Evolutionary conservation across 2,113 vertebrate species (phyloP).

Genomic region (Cyrtonyx montezumae): DNA sequence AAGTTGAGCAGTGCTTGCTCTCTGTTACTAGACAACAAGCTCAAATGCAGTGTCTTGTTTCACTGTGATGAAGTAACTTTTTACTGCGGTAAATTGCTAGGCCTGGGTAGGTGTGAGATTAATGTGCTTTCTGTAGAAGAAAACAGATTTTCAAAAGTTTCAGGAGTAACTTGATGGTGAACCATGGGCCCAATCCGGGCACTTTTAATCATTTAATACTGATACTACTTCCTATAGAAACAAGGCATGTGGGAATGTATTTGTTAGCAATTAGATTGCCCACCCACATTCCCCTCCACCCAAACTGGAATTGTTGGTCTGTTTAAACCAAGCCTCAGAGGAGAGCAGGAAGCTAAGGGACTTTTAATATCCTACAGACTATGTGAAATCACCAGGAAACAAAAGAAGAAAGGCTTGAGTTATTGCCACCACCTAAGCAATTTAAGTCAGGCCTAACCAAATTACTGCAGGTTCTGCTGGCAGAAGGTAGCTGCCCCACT

Average conservation of each 20-base stretch:
- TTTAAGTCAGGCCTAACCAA: not conserved
- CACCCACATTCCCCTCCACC: not conserved
- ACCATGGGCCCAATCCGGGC: not conserved
- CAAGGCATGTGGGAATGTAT: not conserved
- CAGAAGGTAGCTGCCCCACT: not conserved
- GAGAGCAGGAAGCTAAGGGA: not conserved
- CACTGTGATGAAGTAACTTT: rapidly evolving
- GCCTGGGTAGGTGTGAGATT: not conserved
- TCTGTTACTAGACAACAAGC: not conserved
- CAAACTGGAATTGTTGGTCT: not conserved
- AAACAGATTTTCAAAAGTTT: not conserved
- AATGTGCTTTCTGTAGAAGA: not conserved
- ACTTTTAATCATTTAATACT: not conserved
- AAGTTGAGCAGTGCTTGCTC: not conserved
- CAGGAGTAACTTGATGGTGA: not conserved
- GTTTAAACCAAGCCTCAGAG: not conserved
- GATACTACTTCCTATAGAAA: not conserved
- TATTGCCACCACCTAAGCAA: not conserved
- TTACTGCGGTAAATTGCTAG: rapidly evolving
- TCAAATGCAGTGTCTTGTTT: not conserved
- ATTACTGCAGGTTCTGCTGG: not conserved
- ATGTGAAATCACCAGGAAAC: not conserved
- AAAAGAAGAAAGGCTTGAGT: not conserved
- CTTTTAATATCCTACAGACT: not conserved
- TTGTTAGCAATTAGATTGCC: not conserved